Evolutionary conservation across 2,797 vertebrate genomes (phyloP).

Genomic region (Thripadectes ignobilis): DNA sequence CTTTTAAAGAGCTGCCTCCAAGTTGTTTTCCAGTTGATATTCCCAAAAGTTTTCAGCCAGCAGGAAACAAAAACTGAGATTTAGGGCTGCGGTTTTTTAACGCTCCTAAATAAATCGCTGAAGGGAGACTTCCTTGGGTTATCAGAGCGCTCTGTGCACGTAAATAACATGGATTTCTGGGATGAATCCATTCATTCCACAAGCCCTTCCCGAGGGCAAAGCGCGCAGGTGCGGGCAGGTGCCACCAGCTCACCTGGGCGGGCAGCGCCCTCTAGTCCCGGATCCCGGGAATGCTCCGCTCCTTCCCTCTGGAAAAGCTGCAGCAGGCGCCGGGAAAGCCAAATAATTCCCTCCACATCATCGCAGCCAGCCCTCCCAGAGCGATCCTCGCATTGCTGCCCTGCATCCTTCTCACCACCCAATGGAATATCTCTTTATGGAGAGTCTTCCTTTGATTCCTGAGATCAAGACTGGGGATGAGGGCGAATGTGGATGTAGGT

Average conservation of each 20-base stretch:
- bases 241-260: not conserved
- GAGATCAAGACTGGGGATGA: not conserved
- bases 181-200: not conserved
- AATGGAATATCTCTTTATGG: not conserved
- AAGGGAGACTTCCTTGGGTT: not conserved
- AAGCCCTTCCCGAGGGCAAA: not conserved
- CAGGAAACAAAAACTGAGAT: not conserved
- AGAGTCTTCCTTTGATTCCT: not conserved
- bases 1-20: not conserved
- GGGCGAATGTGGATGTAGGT: fast-evolving
- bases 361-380: not conserved
- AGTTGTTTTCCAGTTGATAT: not conserved
- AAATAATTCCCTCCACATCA: not conserved
- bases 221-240: not conserved
- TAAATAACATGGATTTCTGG: not conserved
- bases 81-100: not conserved
- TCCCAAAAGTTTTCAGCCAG: not conserved
- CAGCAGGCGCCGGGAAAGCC: not conserved
- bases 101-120: not conserved
- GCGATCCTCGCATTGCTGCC: not conserved
- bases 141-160: not conserved
- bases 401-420: not conserved
- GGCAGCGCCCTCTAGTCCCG: slow-evolving; percentile 43
- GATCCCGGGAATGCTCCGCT: not conserved
- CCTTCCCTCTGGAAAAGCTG: not conserved